Base-by-base conservation (phyloP, 64 coral and sea anemone genomes). In the Stichodactyla helianthus region DNA sequence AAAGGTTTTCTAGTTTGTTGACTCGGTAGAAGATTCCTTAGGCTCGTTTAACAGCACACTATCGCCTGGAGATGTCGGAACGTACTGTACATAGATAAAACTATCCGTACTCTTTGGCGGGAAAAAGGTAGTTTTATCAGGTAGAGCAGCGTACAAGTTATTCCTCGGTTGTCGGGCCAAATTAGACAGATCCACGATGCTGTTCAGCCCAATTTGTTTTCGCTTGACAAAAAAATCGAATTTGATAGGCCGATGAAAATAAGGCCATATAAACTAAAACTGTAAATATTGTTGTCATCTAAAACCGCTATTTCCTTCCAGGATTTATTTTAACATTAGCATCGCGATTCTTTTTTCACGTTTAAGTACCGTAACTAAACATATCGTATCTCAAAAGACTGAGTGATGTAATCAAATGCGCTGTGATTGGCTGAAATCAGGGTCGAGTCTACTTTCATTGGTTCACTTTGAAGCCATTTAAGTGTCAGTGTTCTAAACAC, bases 221-320 rank as follows among this genome's bases (percentile, higher is more conserved):
- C 62, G 19, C 22, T 65, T 65, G 62, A 65, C 19, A n/a, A 65
- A 65, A 23, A n/a, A n/a, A 65, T 65, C 7, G 19, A 65, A 65
- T 22, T 22, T 65, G 62, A 65, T 65, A 65, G 62, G 62, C 62
- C 62, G 6, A 65, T n/a, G 62, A 65, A 20, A n/a, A 65, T 65
- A n/a, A 65, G 22, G 22, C 18, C 62, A 65, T 8, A 65, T 22
- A 9, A 65, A 65, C 22, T 65, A 8, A 65, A 65, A 65, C 22
- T 19, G 62, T 22, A 65, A 65, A 65, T 18, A 65, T 65, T 18
- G 19, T 65, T 65, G 62, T 65, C 62, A 65, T 65, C 12, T 22
- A 65, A 65, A 65, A 65, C 62, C 62, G 62, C 62, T 65, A 65
- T 65, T 65, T 65, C 62, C 62, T 18, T 65, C 62, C 62, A 65